Evolutionary conservation across 2,797 vertebrate species (phyloP).

Genomic region (Diplodus puntazzo): DNA sequence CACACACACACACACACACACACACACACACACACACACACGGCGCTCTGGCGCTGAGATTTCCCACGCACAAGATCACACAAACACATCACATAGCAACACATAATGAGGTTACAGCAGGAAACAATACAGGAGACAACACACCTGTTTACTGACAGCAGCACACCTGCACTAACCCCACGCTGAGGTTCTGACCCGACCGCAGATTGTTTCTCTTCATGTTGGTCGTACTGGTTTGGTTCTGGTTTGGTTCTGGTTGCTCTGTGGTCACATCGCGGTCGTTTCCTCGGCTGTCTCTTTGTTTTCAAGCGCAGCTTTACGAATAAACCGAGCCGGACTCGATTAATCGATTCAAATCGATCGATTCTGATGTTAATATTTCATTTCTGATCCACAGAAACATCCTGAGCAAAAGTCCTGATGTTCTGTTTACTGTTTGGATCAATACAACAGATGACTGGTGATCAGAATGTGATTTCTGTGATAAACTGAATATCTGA

Average conservation of each 20-base stretch:
- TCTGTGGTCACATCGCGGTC: background rate
- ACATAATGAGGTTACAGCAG: conserved; percentile 36
- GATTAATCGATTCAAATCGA: background rate
- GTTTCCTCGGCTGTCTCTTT: conserved; percentile 41
- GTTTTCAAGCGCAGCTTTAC: conserved; percentile 30
- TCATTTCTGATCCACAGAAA: background rate
- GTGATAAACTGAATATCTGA: too few species aligned
- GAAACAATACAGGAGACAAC: background rate
- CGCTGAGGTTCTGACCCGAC: too few species aligned
- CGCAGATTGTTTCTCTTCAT: too few species aligned
- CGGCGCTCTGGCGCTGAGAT: background rate
- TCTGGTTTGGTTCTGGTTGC: background rate
- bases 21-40: conserved; percentile 3
- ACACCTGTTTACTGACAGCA: background rate
- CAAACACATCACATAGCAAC: conserved; percentile 38
- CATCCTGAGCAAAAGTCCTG: too few species aligned
- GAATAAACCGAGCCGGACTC: background rate
- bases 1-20: conserved; percentile 22
- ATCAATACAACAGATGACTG: too few species aligned
- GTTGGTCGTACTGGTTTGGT: background rate
- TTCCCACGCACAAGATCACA: conserved; percentile 47
- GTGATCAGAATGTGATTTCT: too few species aligned
- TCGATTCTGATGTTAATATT: background rate
- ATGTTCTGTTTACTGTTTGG: too few species aligned
- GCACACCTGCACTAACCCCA: too few species aligned